Conservation (phyloP, 2,113 vertebrate species). For the Sylvia atricapilla region DNA sequence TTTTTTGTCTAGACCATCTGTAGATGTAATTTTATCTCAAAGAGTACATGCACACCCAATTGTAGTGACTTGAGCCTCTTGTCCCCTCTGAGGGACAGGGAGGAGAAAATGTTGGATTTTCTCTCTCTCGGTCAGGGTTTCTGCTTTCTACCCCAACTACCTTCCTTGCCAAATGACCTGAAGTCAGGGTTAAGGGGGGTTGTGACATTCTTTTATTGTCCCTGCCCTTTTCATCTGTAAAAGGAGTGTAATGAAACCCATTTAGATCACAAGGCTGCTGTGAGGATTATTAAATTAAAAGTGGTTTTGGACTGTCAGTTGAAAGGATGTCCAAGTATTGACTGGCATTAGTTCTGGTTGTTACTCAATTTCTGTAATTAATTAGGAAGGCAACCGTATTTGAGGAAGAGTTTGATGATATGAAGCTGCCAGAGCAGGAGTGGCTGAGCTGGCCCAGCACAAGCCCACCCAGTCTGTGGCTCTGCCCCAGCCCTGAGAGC, state of each 20-base stretch:
- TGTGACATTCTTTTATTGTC: neutral
- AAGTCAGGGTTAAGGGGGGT: neutral
- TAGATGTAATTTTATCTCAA: conserved; percentile 22
- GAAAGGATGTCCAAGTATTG: neutral
- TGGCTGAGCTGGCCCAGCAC: neutral
- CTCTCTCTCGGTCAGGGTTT: neutral
- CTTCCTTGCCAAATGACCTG: neutral
- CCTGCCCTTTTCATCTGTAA: neutral
- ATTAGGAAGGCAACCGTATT: neutral
- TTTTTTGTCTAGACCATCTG: conserved; percentile 49
- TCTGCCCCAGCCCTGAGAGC: neutral
- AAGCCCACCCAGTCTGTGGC: fast-evolving
- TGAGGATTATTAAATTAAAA: neutral
- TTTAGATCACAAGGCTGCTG: neutral
- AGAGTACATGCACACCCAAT: neutral
- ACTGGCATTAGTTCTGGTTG: neutral
- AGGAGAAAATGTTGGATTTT: neutral
- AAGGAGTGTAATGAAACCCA: neutral
- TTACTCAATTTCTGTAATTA: neutral
- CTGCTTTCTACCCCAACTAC: neutral
- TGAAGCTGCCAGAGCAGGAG: neutral
- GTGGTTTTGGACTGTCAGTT: neutral
- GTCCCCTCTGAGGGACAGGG: neutral
- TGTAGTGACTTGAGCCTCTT: neutral
- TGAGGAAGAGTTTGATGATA: neutral